These are phyloP conservation scores for Dysdera silvatica DNA, from an alignment of 1,140 invertebrate genomes.

Conservation along the genomic window DNA sequence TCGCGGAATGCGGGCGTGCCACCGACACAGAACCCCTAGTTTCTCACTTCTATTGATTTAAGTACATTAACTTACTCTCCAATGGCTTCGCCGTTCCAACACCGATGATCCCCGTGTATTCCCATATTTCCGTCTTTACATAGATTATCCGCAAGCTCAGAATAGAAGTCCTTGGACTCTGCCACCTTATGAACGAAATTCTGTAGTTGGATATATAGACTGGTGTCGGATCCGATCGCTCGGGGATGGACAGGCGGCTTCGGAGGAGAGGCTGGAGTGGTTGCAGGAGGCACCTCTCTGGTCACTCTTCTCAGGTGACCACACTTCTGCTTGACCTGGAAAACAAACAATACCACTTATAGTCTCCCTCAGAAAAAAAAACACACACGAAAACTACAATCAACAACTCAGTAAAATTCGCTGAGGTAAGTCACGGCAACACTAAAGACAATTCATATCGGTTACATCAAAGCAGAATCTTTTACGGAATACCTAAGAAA, in stretches of 20 bases:
- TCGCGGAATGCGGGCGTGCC: too few relatives aligned
- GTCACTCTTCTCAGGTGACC: slow-evolving; percentile 20
- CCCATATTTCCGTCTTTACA: slow-evolving; percentile 53
- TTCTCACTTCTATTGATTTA: too few relatives aligned
- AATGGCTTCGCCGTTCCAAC: slow-evolving; percentile 66
- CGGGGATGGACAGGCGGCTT: background rate
- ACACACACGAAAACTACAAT: too few relatives aligned
- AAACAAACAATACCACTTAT: too few relatives aligned
- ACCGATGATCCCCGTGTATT: slow-evolving; percentile 45
- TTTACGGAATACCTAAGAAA: too few relatives aligned
- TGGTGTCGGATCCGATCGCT: background rate
- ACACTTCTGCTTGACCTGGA: slow-evolving; percentile 25
- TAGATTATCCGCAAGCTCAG: slow-evolving; percentile 57
- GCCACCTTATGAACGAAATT: slow-evolving; percentile 58
- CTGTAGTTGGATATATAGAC: slow-evolving; percentile 48
- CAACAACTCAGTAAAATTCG: too few relatives aligned
- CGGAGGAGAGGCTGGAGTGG: background rate
- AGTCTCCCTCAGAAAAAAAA: too few relatives aligned
- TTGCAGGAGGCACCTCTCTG: background rate
- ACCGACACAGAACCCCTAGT: too few relatives aligned
- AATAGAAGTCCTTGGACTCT: slow-evolving; percentile 61
- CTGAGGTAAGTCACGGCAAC: too few relatives aligned
- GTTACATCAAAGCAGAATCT: too few relatives aligned
- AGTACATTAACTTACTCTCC: slow-evolving; percentile 68
- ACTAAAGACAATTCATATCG: too few relatives aligned